Conservation (phyloP, 2,113 vertebrate species). For the Nothoprocta perdicaria region DNA sequence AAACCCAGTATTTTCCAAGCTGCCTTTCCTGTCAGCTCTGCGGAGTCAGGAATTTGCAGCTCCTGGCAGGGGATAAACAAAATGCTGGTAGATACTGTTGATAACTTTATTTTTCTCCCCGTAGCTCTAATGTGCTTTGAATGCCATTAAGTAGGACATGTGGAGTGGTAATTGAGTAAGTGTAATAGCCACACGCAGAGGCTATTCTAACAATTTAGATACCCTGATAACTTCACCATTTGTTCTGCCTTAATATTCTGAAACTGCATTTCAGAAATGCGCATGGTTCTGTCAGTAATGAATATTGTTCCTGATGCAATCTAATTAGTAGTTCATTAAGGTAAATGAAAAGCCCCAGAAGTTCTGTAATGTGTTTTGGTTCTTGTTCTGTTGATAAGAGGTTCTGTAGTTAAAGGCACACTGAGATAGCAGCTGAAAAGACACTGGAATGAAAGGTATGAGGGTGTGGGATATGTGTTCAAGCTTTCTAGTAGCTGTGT, state of each 20-base stretch:
- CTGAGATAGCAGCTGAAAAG: background rate
- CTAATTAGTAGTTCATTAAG: background rate
- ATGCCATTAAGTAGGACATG: fast-evolving
- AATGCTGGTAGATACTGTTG: fast-evolving
- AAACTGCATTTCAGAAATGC: background rate
- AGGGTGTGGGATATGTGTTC: background rate
- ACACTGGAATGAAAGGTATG: slow-evolving; percentile 62
- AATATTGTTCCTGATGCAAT: background rate
- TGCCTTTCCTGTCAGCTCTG: background rate
- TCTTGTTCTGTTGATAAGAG: background rate
- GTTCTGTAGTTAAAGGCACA: slow-evolving; percentile 8
- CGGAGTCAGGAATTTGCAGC: fast-evolving
- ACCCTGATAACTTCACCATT: fast-evolving
- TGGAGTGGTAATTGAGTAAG: fast-evolving
- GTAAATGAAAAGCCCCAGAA: background rate
- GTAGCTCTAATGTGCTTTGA: background rate
- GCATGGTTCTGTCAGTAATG: background rate
- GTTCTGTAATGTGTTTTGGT: fast-evolving
- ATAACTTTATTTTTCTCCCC: background rate
- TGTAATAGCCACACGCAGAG: fast-evolving
- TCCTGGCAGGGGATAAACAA: background rate
- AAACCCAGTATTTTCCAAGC: background rate
- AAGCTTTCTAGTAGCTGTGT: background rate
- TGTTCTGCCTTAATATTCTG: fast-evolving
- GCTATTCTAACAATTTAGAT: background rate